A percentile compares a stretch with the other conserved stretches of the same genome.
These are phyloP conservation scores for Lophura nycthemera DNA, from an alignment of 2,113 vertebrate species.

Conservation along the genomic window DNA sequence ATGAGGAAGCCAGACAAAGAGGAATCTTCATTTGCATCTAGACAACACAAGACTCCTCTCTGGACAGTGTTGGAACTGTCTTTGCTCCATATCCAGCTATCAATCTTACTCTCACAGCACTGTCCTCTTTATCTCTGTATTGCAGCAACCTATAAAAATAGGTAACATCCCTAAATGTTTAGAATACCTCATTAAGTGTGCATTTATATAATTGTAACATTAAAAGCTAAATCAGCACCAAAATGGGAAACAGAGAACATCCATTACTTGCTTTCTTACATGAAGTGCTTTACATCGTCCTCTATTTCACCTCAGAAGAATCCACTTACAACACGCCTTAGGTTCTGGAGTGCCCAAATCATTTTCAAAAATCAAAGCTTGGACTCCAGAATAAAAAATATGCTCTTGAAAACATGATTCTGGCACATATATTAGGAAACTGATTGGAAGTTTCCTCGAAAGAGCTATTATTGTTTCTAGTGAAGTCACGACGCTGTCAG, in stretches of 20 bases:
- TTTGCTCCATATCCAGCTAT: not conserved
- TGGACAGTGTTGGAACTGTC: not conserved
- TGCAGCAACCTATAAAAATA: slow-evolving; percentile 55
- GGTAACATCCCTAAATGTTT: not conserved
- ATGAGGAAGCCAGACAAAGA: not conserved
- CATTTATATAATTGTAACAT: not conserved
- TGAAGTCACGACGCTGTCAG: not conserved
- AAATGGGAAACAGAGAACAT: not conserved
- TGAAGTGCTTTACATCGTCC: not conserved
- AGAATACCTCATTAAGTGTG: not conserved
- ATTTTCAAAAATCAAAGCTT: not conserved
- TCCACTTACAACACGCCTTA: not conserved
- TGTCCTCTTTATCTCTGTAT: slow-evolving; percentile 78
- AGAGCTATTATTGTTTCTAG: not conserved
- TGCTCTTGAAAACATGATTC: not conserved
- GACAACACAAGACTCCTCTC: not conserved
- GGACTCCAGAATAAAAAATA: not conserved
- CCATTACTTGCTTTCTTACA: not conserved
- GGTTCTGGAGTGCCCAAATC: not conserved
- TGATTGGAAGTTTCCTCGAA: not conserved
- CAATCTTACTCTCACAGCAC: slow-evolving; percentile 32
- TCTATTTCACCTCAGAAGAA: not conserved
- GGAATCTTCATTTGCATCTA: slow-evolving; percentile 9
- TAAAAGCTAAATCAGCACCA: not conserved
- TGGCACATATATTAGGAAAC: not conserved